These are phyloP conservation scores for Danio jaintianensis DNA, from an alignment of 2,797 vertebrate species.

Conservation along the genomic window DNA sequence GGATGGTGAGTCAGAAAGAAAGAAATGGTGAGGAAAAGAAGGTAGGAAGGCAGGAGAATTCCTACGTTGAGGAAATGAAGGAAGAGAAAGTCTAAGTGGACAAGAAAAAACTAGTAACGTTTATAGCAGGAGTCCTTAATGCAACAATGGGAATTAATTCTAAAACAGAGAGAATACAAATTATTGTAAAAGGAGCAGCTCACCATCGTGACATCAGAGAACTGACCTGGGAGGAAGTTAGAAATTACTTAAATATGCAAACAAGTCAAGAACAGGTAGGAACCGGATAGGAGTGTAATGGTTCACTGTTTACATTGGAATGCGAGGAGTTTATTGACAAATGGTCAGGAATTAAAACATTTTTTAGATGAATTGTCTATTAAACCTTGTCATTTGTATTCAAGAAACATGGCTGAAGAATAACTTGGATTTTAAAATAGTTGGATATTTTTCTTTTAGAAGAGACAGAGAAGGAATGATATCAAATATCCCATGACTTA, in stretches of 20 bases:
- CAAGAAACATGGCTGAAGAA: not conserved
- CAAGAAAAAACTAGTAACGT: too few species aligned
- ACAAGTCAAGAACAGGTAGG: too few species aligned
- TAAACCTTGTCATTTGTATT: not conserved
- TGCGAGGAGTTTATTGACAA: too few species aligned
- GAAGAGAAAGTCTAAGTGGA: too few species aligned
- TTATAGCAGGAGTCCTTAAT: too few species aligned
- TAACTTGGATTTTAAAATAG: not conserved
- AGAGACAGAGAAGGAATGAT: not conserved
- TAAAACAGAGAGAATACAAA: conserved; percentile 10
- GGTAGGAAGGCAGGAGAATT: too few species aligned
- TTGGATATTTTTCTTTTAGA: not conserved
- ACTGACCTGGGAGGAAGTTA: conserved; percentile 26
- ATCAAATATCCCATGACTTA: too few species aligned
- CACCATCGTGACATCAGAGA: not conserved
- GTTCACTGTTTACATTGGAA: too few species aligned
- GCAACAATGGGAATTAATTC: not conserved
- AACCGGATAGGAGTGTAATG: too few species aligned
- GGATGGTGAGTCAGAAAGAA: not conserved
- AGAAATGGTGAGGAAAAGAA: not conserved
- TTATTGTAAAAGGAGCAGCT: not conserved
- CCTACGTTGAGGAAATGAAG: too few species aligned
- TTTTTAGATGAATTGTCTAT: not conserved
- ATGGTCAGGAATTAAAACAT: too few species aligned
- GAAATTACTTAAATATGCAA: conserved; percentile 9